A percentile compares a stretch with the other conserved stretches of the same genome.
Conservation (phyloP, 2,888 invertebrate species). For the Seira ritae region DNA sequence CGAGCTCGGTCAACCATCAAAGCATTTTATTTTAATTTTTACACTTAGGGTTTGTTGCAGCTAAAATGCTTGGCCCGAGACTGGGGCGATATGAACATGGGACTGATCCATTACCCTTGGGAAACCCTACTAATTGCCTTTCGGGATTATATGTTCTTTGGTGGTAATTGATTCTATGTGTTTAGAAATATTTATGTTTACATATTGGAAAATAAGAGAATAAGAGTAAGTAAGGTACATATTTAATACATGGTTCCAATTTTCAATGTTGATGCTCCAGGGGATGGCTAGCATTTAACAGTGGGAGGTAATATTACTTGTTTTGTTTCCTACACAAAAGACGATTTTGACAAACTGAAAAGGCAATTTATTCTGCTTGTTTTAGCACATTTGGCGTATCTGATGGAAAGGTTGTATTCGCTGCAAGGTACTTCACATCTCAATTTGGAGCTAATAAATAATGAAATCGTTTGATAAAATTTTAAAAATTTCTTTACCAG, state of each 20-base stretch:
- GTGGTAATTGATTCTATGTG: slow-evolving; percentile 97
- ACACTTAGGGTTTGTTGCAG: slow-evolving; percentile 88
- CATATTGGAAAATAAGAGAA: too few species aligned
- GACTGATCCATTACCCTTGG: slow-evolving; percentile 73
- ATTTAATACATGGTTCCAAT: too few species aligned
- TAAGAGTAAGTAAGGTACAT: too few species aligned
- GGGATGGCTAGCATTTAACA: slow-evolving; percentile 93
- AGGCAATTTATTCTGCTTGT: too few species aligned
- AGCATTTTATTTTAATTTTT: too few species aligned
- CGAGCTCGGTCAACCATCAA: too few species aligned
- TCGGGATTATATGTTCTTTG: slow-evolving; percentile 94
- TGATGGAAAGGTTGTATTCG: slow-evolving; percentile 92
- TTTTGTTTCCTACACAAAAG: too few species aligned
- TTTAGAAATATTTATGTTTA: slow-evolving; percentile 75
- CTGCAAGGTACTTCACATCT: slow-evolving; percentile 80
- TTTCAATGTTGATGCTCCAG: too few species aligned
- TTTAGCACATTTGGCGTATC: slow-evolving; percentile 81
- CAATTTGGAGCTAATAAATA: too few species aligned
- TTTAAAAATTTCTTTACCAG: background rate
- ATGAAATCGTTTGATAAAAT: too few species aligned
- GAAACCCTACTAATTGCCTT: slow-evolving; percentile 84
- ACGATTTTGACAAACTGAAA: too few species aligned
- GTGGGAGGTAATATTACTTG: slow-evolving; percentile 84
- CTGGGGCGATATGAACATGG: slow-evolving; percentile 75
- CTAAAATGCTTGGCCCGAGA: slow-evolving; percentile 80